A percentile compares a stretch with the other conserved stretches of the same genome.
Evolutionary conservation across 2,113 vertebrate species (phyloP).

Genomic region (Laticauda laticaudata): DNA sequence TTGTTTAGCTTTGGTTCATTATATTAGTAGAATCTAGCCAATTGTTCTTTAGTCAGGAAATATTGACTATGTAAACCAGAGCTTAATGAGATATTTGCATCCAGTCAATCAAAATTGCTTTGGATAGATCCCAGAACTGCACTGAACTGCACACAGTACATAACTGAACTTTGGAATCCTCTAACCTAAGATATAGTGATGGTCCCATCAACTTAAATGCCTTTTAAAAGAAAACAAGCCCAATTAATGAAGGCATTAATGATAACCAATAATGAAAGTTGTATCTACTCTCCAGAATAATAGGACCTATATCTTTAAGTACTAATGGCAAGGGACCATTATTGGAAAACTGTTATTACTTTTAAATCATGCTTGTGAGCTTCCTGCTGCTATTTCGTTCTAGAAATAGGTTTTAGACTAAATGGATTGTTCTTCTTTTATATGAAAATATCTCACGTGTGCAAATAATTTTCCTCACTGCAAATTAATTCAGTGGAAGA

Average conservation of each 20-base stretch:
- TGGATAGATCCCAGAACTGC: background rate
- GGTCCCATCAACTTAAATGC: background rate
- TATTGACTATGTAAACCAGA: background rate
- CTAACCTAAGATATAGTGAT: background rate
- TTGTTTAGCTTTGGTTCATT: background rate
- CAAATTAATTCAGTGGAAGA: background rate
- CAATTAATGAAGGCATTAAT: background rate
- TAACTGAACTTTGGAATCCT: background rate
- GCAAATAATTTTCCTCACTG: background rate
- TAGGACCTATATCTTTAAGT: background rate
- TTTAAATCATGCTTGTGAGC: background rate
- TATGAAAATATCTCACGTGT: background rate
- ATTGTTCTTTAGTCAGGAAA: background rate
- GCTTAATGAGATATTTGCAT: background rate
- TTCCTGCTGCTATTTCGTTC: background rate
- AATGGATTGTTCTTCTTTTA: background rate
- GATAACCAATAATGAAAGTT: background rate
- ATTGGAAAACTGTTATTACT: background rate
- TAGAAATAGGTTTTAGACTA: background rate
- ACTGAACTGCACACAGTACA: background rate
- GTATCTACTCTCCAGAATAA: background rate
- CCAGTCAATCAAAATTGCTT: background rate
- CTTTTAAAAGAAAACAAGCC: background rate
- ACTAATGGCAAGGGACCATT: background rate
- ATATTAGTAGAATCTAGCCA: background rate